Conservation (phyloP, 2,113 vertebrate species). For the Sylvilagus bachmani region DNA sequence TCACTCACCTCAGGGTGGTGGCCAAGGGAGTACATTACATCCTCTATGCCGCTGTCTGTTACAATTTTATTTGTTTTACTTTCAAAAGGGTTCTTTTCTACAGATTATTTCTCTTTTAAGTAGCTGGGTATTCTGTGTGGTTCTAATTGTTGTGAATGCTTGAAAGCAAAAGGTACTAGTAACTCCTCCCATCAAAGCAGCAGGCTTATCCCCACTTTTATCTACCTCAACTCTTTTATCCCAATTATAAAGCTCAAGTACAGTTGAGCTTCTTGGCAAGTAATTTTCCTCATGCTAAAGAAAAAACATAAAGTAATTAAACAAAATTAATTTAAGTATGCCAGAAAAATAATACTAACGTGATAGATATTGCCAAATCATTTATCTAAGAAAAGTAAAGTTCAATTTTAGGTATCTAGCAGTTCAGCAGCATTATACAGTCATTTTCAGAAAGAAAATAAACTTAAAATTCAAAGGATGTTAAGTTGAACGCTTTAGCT, state of each 20-base stretch:
- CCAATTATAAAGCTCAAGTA: slow-evolving; percentile 22
- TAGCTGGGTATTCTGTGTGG: background rate
- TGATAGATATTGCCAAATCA: slow-evolving; percentile 65
- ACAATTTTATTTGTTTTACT: background rate
- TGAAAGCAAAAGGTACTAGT: slow-evolving; percentile 49
- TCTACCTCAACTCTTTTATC: background rate
- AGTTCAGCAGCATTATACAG: background rate
- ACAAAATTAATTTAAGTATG: slow-evolving; percentile 29
- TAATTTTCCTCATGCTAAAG: slow-evolving; percentile 59
- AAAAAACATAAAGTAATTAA: slow-evolving; percentile 51
- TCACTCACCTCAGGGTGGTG: slow-evolving; percentile 28
- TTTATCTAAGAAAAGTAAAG: background rate
- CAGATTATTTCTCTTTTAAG: slow-evolving; percentile 26
- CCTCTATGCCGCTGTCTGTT: background rate
- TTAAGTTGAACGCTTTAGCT: background rate
- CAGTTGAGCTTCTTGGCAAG: background rate
- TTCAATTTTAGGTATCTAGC: background rate
- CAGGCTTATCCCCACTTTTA: background rate
- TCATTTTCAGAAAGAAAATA: slow-evolving; percentile 68
- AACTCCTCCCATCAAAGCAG: slow-evolving; percentile 5
- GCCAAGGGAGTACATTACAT: background rate
- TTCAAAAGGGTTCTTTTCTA: slow-evolving; percentile 5
- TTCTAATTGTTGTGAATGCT: background rate
- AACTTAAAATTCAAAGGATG: slow-evolving; percentile 34
- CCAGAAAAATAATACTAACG: slow-evolving; percentile 55